Evolutionary conservation across 2,113 vertebrate species (phyloP), one percentile per base, ranked within the genome.

Genomic region (Gallinago paraguaiae): DNA sequence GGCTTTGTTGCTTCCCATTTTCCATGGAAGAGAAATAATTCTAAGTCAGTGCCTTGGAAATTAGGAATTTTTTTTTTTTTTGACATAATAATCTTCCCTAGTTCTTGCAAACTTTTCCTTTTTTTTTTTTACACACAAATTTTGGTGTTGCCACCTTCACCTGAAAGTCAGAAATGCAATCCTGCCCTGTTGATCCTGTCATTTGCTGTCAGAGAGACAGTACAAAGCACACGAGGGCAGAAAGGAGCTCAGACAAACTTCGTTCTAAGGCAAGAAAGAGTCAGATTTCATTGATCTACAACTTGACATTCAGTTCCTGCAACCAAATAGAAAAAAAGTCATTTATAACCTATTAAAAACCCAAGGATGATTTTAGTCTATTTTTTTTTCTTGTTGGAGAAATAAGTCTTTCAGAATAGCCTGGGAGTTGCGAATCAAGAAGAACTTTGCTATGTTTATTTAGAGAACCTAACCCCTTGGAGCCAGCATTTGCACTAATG

Each of bases 401-500:
- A 93, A 96, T 93, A 93, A 76, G 87, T 91, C 90, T 96, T 95
- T 96, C 84, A 96, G 92, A 97, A 96, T 93, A 97, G 97, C 84
- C 95, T 86, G 83, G 95, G 97, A 96, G 93, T 88, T 59, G 82
- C 14, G 82, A 97, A 97, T 96, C 93, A 94, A 97, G 95, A 93
- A 95, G 95, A 98, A 97, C 95, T 96, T 97, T 82, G 88, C 93
- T 93, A 45, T 98, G 96, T 97, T 98, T 98, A 98, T 98, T 98
- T 98, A 98, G 96, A 98, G 95, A 98, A 97, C 95, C 96, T 98
- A 97, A 97, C 94, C 97, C 97, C 97, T 98, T 93, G 97, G 97
- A 98, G 98, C 97, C 98, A 97, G 84, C 95, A 71, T 97, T 97
- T 96, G 91, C 96, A 97, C 97, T 98, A 98, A 98, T 98, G 98